Percentiles rank a stretch among this genome's conserved stretches.
phyloP scores from a whole-genome alignment of 2,113 vertebrate genomes.

The Xenotilapia longispinis region DNA sequence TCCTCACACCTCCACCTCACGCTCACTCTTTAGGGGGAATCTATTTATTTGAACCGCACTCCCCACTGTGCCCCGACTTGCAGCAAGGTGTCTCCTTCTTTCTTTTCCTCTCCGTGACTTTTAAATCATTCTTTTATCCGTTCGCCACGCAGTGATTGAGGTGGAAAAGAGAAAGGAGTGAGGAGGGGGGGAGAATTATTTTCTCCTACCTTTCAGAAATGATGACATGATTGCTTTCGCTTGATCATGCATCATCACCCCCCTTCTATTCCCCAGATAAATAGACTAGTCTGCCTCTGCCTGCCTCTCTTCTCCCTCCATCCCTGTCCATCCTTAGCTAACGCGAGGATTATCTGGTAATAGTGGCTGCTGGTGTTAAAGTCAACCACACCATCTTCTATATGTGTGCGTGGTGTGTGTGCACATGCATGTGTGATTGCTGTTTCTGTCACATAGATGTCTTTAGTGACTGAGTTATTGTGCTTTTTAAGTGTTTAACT shows the following conservation, averaged over 20 bases:
- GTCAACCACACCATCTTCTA: constrained; percentile 39
- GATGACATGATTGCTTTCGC: constrained; percentile 99
- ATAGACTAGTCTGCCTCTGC: constrained; percentile 73
- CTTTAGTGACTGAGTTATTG: constrained; percentile 34
- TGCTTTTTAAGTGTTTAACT: constrained; percentile 56
- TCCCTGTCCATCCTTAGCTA: constrained; percentile 18
- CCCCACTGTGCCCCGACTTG: constrained; percentile 86
- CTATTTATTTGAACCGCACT: constrained; percentile 99
- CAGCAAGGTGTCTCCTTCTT: constrained; percentile 69
- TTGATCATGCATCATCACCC: constrained; percentile 98
- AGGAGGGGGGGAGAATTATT: constrained; percentile 79
- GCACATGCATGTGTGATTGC: not conserved
- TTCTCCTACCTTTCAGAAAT: constrained; percentile 99
- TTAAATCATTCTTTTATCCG: constrained; percentile 99
- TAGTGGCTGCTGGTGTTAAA: constrained; percentile 41
- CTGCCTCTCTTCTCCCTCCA: constrained; percentile 16
- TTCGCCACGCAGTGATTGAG: constrained; percentile 80
- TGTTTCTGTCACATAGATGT: constrained; percentile 1
- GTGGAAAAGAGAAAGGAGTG: constrained; percentile 41
- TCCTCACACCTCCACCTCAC: constrained; percentile 1
- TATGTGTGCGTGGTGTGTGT: not conserved
- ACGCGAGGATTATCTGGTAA: constrained; percentile 61
- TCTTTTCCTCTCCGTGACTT: constrained; percentile 89
- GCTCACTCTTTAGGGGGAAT: constrained; percentile 82
- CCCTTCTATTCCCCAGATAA: constrained; percentile 91